These are phyloP conservation scores for Pedicia rivosa DNA, from an alignment of 2,888 invertebrate genomes.

Conservation along the genomic window DNA sequence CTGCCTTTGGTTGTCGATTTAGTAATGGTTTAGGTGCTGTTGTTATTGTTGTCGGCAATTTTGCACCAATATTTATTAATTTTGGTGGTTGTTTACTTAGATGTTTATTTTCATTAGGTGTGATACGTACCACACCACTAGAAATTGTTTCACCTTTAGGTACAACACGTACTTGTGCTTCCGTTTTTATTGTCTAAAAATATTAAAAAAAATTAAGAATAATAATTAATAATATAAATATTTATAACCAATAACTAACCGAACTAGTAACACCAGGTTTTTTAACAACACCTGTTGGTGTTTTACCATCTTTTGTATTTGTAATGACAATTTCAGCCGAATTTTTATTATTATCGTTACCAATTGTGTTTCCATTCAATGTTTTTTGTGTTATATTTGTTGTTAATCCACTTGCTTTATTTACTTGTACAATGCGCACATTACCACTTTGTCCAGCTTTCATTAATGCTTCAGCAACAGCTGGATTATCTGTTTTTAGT, in stretches of 20 bases:
- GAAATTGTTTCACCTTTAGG: conserved; percentile 23
- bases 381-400: conserved; percentile 7
- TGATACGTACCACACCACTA: conserved; percentile 26
- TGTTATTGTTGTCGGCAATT: conserved; percentile 4
- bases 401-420: neutral
- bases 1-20: neutral
- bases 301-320: conserved; percentile 20
- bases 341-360: conserved; percentile 7
- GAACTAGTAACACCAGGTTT: conserved; percentile 18
- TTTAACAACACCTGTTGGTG: conserved; percentile 25
- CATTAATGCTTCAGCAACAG: conserved; percentile 1
- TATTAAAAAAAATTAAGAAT: neutral
- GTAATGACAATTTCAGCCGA: conserved; percentile 29
- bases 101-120: conserved; percentile 5
- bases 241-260: neutral
- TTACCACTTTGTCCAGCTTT: conserved; percentile 2
- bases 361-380: conserved; percentile 13
- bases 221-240: neutral
- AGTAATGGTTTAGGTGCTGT: neutral
- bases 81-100: conserved; percentile 9
- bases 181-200: conserved; percentile 11
- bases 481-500: conserved; percentile 6
- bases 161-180: conserved; percentile 27
- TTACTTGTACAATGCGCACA: conserved; percentile 6
- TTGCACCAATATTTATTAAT: conserved; percentile 11